Conservation (phyloP, 1,140 invertebrate genomes). For the Pogonus chalceus region DNA sequence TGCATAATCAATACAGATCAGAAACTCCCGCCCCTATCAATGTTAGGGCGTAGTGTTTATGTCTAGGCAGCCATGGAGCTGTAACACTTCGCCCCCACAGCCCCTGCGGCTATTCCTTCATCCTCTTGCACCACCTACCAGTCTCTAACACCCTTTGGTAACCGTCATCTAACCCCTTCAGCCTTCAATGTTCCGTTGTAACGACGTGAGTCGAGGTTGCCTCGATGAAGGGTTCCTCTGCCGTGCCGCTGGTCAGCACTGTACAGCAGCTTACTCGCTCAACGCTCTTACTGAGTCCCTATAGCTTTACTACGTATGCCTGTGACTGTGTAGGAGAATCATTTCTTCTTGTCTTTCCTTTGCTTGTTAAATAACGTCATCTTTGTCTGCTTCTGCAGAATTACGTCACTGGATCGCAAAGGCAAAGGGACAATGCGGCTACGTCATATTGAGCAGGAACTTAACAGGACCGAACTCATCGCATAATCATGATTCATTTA, state of each 20-base stretch:
- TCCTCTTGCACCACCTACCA: no score
- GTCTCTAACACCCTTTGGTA: neutral
- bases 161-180: neutral
- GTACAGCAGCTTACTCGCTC: no score
- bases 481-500: neutral
- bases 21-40: slow-evolving; percentile 4
- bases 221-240: no score
- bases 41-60: slow-evolving; percentile 5
- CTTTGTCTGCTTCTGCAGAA: neutral
- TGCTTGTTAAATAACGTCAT: no score
- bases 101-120: no score
- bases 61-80: slow-evolving; percentile 2
- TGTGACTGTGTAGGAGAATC: neutral
- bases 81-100: neutral
- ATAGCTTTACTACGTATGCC: no score
- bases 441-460: neutral
- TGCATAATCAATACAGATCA: slow-evolving; percentile 7
- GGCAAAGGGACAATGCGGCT: neutral
- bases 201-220: no score
- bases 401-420: neutral
- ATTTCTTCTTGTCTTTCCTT: no score
- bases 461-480: neutral
- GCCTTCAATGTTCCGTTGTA: no score
- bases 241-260: no score
- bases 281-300: no score